A percentile compares a stretch with the other conserved stretches of the same genome.
phyloP scores from a whole-genome alignment of 2,797 vertebrate species.

The Cygnus olor region DNA sequence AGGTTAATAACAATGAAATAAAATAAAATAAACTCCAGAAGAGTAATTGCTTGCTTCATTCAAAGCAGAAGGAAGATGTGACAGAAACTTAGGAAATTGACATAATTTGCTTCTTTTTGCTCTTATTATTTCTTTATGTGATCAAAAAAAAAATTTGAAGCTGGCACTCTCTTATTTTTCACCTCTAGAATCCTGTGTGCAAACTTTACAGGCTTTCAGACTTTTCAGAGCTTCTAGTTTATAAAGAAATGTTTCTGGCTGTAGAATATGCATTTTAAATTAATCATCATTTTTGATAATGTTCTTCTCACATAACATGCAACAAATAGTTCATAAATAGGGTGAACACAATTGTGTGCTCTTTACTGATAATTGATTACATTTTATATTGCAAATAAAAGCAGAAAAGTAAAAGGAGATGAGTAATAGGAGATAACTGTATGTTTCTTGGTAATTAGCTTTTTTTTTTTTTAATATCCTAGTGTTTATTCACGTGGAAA shows the following conservation, averaged over 20 bases:
- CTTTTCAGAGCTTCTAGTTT: neutral
- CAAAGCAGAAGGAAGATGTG: neutral
- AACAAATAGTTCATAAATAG: neutral
- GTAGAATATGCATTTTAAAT: neutral
- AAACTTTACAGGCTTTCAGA: neutral
- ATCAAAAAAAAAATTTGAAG: neutral
- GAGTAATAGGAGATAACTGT: neutral
- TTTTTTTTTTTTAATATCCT: neutral
- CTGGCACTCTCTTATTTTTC: neutral
- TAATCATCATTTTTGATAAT: neutral
- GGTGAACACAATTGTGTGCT: neutral
- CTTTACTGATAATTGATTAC: neutral
- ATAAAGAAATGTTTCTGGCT: neutral
- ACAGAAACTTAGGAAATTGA: neutral
- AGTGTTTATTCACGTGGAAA: neutral
- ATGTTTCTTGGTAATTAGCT: neutral
- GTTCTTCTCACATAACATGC: neutral
- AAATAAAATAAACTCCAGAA: neutral
- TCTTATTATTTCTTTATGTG: neutral
- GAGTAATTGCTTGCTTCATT: neutral
- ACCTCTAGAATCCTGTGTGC: neutral
- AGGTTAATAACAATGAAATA: neutral
- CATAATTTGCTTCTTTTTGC: neutral
- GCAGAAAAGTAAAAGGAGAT: neutral
- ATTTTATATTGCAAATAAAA: neutral